Conservation (phyloP, 2,113 vertebrate species). For the Tringa solitaria region DNA sequence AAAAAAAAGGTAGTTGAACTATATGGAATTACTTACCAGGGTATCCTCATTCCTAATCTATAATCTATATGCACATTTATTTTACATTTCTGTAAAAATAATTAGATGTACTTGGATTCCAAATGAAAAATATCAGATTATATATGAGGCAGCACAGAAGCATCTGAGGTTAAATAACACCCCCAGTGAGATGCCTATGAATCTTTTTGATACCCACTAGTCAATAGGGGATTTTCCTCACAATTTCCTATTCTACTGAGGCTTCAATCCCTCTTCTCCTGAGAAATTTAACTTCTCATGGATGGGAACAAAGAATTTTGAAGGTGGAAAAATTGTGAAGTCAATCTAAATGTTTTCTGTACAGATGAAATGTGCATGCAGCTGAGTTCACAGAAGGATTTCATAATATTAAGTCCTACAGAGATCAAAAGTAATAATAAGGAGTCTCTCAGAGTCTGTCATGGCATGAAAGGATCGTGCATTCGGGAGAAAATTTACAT, state of each 20-base stretch:
- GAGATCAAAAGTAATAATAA: conserved; percentile 58
- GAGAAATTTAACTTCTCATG: conserved; percentile 2
- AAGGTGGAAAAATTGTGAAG: not conserved
- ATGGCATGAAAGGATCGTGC: not conserved
- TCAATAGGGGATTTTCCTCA: conserved; percentile 50
- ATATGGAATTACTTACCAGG: conserved; percentile 29
- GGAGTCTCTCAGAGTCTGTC: conserved; percentile 6
- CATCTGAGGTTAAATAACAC: conserved; percentile 39
- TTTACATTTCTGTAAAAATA: conserved; percentile 53
- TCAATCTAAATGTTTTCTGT: conserved; percentile 36
- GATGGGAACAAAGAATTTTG: conserved; percentile 6
- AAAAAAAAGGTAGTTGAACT: not conserved
- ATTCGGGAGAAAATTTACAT: conserved; percentile 41
- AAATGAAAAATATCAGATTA: conserved; percentile 34
- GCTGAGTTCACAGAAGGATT: conserved; percentile 52
- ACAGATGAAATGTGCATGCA: not conserved
- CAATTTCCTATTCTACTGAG: conserved; percentile 29
- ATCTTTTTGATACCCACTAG: conserved; percentile 18
- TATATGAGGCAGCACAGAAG: conserved; percentile 6
- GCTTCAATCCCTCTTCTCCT: not conserved
- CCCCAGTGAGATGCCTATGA: not conserved
- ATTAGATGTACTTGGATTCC: conserved; percentile 25
- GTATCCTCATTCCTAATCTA: conserved; percentile 21
- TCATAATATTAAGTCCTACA: conserved; percentile 8
- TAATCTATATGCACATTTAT: conserved; percentile 59